Base-by-base conservation (phyloP, 2,797 vertebrate species). In the Epinephelus malabaricus region DNA sequence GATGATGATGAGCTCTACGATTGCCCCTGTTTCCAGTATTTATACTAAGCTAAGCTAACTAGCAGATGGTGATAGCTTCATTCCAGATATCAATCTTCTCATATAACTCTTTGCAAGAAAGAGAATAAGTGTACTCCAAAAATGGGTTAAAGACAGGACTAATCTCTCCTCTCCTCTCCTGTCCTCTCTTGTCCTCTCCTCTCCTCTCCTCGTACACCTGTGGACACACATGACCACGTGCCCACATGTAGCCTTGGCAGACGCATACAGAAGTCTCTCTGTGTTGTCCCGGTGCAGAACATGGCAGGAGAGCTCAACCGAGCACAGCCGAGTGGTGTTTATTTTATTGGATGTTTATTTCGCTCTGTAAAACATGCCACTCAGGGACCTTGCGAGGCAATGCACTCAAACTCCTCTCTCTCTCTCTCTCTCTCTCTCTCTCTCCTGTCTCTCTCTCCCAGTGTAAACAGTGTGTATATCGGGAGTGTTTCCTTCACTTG, bases 321-420 rank as follows among this genome's bases (percentile, higher is more conserved):
- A 89, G 79, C 73, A 84, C 84, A 82, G 88, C 68, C 23, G 65
- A 89, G 79, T 82, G 74, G 81, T 95, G 94, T 95, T 95, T 95
- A 96, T 95, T 95, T 95, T 95, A 95, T 94, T 92, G 86, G 88
- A 90, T 95, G 95, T 95, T 95, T 95, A 95, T 94, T 95, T 95
- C 92, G 54, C 89, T 94, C 88, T 91, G 94, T 92, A 93, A 94
- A 93, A 92, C 88, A 87, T 88, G 93, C 89, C 93, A 93, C 91
- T 95, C 92, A 92, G 85, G 89, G 90, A 90, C 85, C 85, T 75
- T 45, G 88, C 83, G 78, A 85, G 91, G 89, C 68, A 43, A 87
- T 84, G 85, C 66, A 84, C 79, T 87, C 80, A 69, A 68, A 73
- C 65, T 53, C 69, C 64, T 64, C 23, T 64, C 69, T 78, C 85